Base-by-base conservation (phyloP, 2,113 vertebrate species). In the Bettongia penicillata region DNA sequence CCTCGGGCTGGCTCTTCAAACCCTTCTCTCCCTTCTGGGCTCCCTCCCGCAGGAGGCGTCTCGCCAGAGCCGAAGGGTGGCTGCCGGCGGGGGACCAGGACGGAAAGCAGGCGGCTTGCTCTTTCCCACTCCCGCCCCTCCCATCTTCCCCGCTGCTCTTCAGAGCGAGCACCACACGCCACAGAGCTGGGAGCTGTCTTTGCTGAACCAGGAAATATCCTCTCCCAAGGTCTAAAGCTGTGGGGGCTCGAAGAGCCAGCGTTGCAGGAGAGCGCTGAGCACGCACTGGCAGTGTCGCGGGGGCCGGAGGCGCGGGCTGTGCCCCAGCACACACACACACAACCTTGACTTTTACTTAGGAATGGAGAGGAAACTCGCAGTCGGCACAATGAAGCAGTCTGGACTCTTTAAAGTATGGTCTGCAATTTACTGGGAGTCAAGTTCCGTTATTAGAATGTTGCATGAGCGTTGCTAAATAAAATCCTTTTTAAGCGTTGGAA, bases 131-230 rank as follows among this genome's bases (percentile, higher is more conserved):
- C 50, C 48, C 1, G 16, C 53, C 49, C 25, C 50, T 52, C 55
- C 1, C 52, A 43, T 11, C 28, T 8, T 26, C 26, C 19, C 12
- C 55, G 47, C 4, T 8, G 37, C 25, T 55, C 31, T 53, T 91
- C 90, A 3, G 16, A 51, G 24, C 3, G 16, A 19, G 12, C 37
- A 14, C 91, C 91, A 57, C 25, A 55, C 57, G 91, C 92, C 37
- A 6, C 31, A 37, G 11, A 28, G 57, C 51, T 25, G 4, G 93
- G 96, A 98, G 97, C 97, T 97, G 98, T 98, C 97, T 94, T 53
- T 98, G 95, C 97, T 91, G 93, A 97, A 97, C 68, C 84, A 89
- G 50, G 16, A 94, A 93, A 24, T 31, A 7, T 89, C 48, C 50
- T 89, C 55, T 96, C 68, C 47, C 90, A 2, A 0, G 92, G 51